Base-by-base conservation (phyloP, 2,888 invertebrate species). In the Desoria tigrina region DNA sequence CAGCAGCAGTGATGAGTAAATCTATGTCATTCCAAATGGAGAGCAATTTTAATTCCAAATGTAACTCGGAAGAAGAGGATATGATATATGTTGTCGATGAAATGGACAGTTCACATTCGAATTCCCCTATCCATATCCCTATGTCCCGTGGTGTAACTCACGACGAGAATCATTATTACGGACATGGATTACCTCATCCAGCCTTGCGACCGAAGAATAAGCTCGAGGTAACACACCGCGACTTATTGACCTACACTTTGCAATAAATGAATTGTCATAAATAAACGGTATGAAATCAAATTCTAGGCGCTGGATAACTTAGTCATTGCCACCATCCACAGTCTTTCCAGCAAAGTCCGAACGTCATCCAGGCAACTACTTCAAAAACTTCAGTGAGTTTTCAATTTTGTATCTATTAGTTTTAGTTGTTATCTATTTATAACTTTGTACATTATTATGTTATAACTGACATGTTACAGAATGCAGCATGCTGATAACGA, bases 271-370 rank as follows among this genome's bases (percentile, higher is more conserved):
- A 39, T 39, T 39, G 16, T 39, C 16, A 39, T 39, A 39, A 11
- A 9, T 39, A 39, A 39, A 11, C 27, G 37, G 7, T 62, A 28
- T 42, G 21, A 2, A n/a, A 51, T 14, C 26, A 23, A 39, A 32
- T 39, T 39, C 9, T 64, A 79, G 77, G 81, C 81, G 11, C 69
- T 81, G 66, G 84, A 84, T 75, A 81, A 80, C 68, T 78, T 84
- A 57, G 82, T 84, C 45, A 82, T 84, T 61, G 81, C 83, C 23
- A 83, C 84, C 23, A 82, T 84, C 61, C 81, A 82, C 77, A 82
- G 83, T 66, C 78, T 84, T 65, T 83, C 84, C 26, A 78, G 79
- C 63, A 84, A 84, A 77, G 79, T 84, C 51, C 79, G 82, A 69
- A 79, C 79, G 2, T 79, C 80, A 60, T 81, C 82, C 2, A 80